Conservation (phyloP, 1,140 invertebrate genomes). For the Drosophila repletoides region DNA sequence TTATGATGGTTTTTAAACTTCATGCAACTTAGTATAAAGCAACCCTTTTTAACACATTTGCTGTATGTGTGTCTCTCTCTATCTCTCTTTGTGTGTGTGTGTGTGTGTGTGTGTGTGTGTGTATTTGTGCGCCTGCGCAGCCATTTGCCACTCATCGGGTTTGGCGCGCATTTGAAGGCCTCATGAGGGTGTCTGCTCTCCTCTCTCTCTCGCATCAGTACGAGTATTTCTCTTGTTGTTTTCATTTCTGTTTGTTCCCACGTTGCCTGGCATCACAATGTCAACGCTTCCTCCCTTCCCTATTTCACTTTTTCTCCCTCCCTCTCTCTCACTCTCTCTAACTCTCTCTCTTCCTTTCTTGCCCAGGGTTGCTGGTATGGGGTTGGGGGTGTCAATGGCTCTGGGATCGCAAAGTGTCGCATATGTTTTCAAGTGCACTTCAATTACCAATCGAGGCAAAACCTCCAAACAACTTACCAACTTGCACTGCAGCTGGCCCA, state of each 20-base stretch:
- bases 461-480: constrained; percentile 14
- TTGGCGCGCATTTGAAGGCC: constrained; percentile 67
- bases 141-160: constrained; percentile 37
- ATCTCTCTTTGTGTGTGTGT: not conserved
- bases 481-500: constrained; percentile 18
- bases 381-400: constrained; percentile 46
- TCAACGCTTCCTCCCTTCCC: not conserved
- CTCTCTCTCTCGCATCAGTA: constrained; percentile 1
- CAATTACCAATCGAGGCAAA: constrained; percentile 48
- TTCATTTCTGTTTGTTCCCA: constrained; percentile 26
- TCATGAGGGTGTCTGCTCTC: constrained; percentile 59
- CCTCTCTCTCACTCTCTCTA: not conserved
- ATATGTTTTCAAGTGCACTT: constrained; percentile 79
- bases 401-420: constrained; percentile 61
- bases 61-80: not conserved
- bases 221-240: not conserved
- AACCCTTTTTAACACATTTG: constrained; percentile 53
- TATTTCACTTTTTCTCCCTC: not conserved
- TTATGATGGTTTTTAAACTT: constrained; percentile 66
- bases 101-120: constrained; percentile 7
- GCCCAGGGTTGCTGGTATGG: constrained; percentile 1
- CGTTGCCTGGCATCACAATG: not conserved
- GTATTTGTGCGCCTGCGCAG: constrained; percentile 40
- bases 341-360: not conserved
- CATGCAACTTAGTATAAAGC: constrained; percentile 21